These are phyloP conservation scores for Cryptus viduatorius DNA, from an alignment of 2,888 invertebrate genomes.

Conservation along the genomic window DNA sequence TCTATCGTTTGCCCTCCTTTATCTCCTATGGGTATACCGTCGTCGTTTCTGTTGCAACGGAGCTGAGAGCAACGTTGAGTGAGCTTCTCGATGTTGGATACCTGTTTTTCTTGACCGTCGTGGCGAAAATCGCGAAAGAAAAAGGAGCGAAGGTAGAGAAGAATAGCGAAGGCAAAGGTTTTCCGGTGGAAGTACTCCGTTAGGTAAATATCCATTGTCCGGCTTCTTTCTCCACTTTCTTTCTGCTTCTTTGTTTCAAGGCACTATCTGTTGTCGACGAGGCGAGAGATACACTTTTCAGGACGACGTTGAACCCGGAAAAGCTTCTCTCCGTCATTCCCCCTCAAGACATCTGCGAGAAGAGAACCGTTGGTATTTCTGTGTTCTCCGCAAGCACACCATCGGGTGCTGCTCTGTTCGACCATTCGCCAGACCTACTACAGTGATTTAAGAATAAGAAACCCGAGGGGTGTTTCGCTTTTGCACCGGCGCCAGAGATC, in stretches of 20 bases:
- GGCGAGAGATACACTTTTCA: conserved; percentile 34
- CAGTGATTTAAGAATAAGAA: conserved; percentile 44
- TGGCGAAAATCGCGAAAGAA: conserved; percentile 17
- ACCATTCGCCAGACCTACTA: conserved; percentile 1
- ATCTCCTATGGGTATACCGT: conserved; percentile 29
- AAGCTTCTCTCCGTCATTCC: conserved; percentile 45
- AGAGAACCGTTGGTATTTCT: neutral
- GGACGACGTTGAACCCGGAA: conserved; percentile 37
- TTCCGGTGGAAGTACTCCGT: conserved; percentile 64
- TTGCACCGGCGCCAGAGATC: neutral
- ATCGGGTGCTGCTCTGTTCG: conserved; percentile 11
- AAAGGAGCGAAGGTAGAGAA: conserved; percentile 18
- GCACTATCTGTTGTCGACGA: conserved; percentile 39
- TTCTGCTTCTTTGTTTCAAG: conserved; percentile 10
- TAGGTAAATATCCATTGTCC: conserved; percentile 65
- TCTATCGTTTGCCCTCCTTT: neutral
- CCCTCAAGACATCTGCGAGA: conserved; percentile 41
- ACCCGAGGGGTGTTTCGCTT: neutral
- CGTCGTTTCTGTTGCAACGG: conserved; percentile 21
- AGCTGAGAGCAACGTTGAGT: neutral
- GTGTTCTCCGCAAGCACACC: conserved; percentile 34
- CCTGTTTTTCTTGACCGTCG: conserved; percentile 63
- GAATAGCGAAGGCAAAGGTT: conserved; percentile 50
- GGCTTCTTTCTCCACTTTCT: conserved; percentile 35
- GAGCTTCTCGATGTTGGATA: conserved; percentile 21